A percentile compares a stretch with the other conserved stretches of the same genome.
phyloP scores from a whole-genome alignment of 2,113 vertebrate species.

The Australoheros scitulus region DNA sequence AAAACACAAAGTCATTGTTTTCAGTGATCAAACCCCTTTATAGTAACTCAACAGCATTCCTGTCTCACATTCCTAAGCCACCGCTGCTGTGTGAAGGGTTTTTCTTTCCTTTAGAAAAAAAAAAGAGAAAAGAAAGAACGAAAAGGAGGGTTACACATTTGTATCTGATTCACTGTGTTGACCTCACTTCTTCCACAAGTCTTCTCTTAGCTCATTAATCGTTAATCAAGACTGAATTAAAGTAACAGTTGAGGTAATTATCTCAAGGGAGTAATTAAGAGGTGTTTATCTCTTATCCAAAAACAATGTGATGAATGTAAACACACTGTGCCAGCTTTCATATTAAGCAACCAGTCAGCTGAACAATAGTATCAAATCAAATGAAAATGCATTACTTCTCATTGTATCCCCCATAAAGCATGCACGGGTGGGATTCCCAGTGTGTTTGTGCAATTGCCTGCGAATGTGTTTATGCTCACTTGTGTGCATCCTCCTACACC shows the following conservation, averaged over 20 bases:
- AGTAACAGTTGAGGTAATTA: conserved; percentile 19
- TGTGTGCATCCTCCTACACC: background rate
- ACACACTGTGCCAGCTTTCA: conserved; percentile 18
- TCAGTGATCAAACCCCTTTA: conserved; percentile 81
- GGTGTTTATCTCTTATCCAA: conserved; percentile 19
- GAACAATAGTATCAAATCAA: background rate
- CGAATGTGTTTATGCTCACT: conserved; percentile 11
- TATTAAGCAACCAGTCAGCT: background rate
- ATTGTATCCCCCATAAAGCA: background rate
- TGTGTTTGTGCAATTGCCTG: background rate
- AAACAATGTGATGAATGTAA: conserved; percentile 44
- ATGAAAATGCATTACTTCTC: background rate
- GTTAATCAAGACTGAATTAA: conserved; percentile 42
- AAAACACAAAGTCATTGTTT: conserved; percentile 84
- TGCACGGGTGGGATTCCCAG: background rate
- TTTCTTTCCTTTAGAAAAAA: conserved; percentile 48
- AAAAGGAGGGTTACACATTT: conserved; percentile 45
- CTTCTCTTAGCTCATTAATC: conserved; percentile 23
- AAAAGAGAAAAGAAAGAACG: conserved; percentile 25
- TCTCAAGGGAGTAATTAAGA: conserved; percentile 24
- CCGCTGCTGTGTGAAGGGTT: conserved; percentile 63
- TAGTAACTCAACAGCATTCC: conserved; percentile 84
- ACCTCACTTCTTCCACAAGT: background rate
- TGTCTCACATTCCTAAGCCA: conserved; percentile 84
- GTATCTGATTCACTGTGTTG: conserved; percentile 44